Evolutionary conservation across 2,888 invertebrate genomes (phyloP).

Genomic region (Colostygia pectinataria): DNA sequence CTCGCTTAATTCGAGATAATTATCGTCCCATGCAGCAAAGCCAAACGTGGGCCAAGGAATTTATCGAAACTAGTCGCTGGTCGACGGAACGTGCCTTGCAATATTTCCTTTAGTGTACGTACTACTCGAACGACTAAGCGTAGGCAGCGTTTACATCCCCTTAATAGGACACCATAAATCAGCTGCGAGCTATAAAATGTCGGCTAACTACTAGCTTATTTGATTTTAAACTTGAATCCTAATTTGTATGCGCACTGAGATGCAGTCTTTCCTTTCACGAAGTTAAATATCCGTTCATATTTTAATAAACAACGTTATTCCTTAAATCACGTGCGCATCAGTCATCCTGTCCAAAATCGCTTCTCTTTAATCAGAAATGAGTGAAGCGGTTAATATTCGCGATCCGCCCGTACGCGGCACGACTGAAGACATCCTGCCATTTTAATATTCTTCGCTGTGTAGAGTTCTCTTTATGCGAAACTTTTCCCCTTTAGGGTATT

Average conservation of each 20-base stretch:
- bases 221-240: conserved; percentile 60
- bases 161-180: conserved; percentile 61
- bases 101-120: conserved; percentile 47
- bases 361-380: conserved; percentile 73
- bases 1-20: conserved; percentile 78
- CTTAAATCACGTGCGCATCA: conserved; percentile 69
- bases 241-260: conserved; percentile 70
- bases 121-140: conserved; percentile 50
- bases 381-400: conserved; percentile 67
- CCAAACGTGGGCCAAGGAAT: conserved; percentile 64
- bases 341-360: conserved; percentile 74
- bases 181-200: conserved; percentile 54
- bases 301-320: conserved; percentile 70
- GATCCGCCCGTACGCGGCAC: conserved; percentile 57
- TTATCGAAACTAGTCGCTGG: conserved; percentile 56
- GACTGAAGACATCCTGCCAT: conserved; percentile 58
- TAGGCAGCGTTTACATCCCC: conserved; percentile 55
- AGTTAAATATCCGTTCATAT: conserved; percentile 74
- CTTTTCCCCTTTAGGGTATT: conserved; percentile 58
- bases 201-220: conserved; percentile 61
- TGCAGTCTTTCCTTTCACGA: conserved; percentile 72
- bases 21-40: conserved; percentile 66
- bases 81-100: conserved; percentile 44
- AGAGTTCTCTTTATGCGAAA: conserved; percentile 63
- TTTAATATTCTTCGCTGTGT: conserved; percentile 71